A percentile compares a stretch with the other conserved stretches of the same genome.
phyloP scores from a whole-genome alignment of 2,888 invertebrate genomes.

The Lasius fuliginosus region DNA sequence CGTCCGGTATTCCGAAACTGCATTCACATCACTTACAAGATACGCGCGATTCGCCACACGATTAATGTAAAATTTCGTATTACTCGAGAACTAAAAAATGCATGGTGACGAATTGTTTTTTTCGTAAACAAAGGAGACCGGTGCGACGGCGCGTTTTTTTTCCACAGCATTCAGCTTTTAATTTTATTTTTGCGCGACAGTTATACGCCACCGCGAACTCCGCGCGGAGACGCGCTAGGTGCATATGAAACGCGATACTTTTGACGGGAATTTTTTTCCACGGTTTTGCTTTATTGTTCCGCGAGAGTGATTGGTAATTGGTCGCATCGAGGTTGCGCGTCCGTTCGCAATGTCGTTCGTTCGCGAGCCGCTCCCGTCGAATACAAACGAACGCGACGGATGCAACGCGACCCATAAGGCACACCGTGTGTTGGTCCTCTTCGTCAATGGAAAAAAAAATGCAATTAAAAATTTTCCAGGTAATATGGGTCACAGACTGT shows the following conservation, averaged over 20 bases:
- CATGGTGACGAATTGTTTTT: conserved; percentile 1
- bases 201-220: conserved; percentile 35
- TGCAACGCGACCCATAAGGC: conserved; percentile 65
- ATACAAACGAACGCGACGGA: conserved; percentile 67
- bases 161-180: conserved; percentile 59
- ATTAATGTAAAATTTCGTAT: conserved; percentile 25
- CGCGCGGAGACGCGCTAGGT: conserved; percentile 60
- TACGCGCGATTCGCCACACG: too few species aligned
- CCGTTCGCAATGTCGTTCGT: conserved; percentile 70
- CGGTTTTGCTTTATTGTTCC: conserved; percentile 81
- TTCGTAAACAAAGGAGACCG: conserved; percentile 38
- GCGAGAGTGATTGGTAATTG: conserved; percentile 80
- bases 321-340: conserved; percentile 68
- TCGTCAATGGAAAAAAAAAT: conserved; percentile 71
- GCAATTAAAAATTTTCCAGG: conserved; percentile 75
- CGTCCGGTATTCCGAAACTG: not conserved
- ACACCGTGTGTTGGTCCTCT: conserved; percentile 55
- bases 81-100: not conserved
- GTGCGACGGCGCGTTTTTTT: conserved; percentile 32
- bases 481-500: conserved; percentile 72
- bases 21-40: not conserved
- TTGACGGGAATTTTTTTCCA: conserved; percentile 76
- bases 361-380: conserved; percentile 58
- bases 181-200: conserved; percentile 57
- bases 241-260: conserved; percentile 80